phyloP scores from a whole-genome alignment of 2,797 vertebrate species.

The Myiothlypis chrysogaster region DNA sequence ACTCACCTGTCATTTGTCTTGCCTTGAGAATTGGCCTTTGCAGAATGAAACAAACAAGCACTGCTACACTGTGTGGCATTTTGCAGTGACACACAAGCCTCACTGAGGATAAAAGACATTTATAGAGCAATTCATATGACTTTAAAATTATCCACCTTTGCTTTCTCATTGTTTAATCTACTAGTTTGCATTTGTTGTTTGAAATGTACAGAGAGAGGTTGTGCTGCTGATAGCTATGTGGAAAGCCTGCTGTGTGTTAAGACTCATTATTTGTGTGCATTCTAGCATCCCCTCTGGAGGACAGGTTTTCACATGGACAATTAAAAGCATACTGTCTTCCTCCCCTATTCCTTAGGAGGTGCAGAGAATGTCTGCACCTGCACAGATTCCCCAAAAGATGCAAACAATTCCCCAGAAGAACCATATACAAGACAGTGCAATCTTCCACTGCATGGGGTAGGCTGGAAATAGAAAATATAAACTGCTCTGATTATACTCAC shows the following conservation, averaged over 20 bases:
- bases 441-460: background rate
- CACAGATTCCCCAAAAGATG: background rate
- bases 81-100: constrained; percentile 27
- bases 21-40: constrained; percentile 33
- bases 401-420: background rate
- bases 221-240: background rate
- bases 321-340: background rate
- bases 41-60: constrained; percentile 31
- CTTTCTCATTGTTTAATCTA: constrained; percentile 5
- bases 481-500: background rate
- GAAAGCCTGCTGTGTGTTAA: background rate
- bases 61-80: constrained; percentile 29
- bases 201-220: background rate
- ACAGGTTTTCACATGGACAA: background rate
- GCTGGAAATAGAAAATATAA: background rate
- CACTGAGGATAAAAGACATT: constrained; percentile 33
- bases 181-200: background rate
- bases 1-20: constrained; percentile 49
- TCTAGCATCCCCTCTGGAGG: background rate
- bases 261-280: background rate
- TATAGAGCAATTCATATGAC: constrained; percentile 38
- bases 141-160: constrained; percentile 28
- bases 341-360: background rate
- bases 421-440: accelerated
- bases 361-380: background rate